Percentiles rank a stretch among this genome's conserved stretches.
Conservation (phyloP, 1,140 invertebrate species). For the Pogonus chalceus region DNA sequence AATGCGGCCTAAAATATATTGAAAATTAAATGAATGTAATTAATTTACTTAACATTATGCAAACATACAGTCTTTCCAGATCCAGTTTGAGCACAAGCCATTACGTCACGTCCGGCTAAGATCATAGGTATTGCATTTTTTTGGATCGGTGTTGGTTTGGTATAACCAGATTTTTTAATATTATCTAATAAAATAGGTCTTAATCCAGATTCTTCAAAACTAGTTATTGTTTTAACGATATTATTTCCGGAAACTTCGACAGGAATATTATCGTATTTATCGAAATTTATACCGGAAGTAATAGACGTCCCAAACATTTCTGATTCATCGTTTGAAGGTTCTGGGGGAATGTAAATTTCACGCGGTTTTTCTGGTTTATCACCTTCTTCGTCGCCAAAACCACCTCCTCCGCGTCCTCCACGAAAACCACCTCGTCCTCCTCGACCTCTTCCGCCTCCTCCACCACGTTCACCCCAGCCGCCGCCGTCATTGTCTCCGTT, state of each 20-base stretch:
- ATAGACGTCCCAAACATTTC: slow-evolving; percentile 63
- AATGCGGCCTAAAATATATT: slow-evolving; percentile 67
- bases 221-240: slow-evolving; percentile 48
- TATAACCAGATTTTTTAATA: slow-evolving; percentile 71
- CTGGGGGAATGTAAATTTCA: slow-evolving; percentile 73
- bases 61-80: slow-evolving; percentile 59
- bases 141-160: slow-evolving; percentile 86
- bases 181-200: slow-evolving; percentile 62
- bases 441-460: slow-evolving; percentile 18
- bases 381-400: slow-evolving; percentile 4
- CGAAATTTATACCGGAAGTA: slow-evolving; percentile 77
- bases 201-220: slow-evolving; percentile 63
- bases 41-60: slow-evolving; percentile 11
- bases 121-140: slow-evolving; percentile 83
- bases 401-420: not conserved
- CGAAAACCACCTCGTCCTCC: slow-evolving; percentile 14
- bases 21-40: slow-evolving; percentile 12
- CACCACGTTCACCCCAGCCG: slow-evolving; percentile 18
- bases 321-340: slow-evolving; percentile 56
- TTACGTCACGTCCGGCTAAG: slow-evolving; percentile 68
- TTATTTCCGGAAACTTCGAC: slow-evolving; percentile 69
- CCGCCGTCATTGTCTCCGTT: slow-evolving; percentile 16
- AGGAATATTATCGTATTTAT: slow-evolving; percentile 73
- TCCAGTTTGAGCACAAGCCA: slow-evolving; percentile 97
- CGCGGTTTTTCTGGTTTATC: slow-evolving; percentile 37